Percentiles rank a stretch among this genome's conserved stretches.
Conservation (phyloP, 2,113 vertebrate species). For the Tragulus kanchil region DNA sequence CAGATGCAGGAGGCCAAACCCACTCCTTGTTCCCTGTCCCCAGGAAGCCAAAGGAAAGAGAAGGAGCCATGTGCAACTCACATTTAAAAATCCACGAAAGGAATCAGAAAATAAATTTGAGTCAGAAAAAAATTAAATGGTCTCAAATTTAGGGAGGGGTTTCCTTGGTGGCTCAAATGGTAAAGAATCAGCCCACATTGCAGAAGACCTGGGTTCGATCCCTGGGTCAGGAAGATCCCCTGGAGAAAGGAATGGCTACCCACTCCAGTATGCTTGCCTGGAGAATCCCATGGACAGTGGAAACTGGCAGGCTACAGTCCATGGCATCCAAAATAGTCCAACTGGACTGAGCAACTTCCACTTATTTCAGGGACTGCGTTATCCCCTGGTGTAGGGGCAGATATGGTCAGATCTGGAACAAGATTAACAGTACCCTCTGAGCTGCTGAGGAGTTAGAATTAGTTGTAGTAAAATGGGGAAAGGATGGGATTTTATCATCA, state of each 20-base stretch:
- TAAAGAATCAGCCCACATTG: too few species aligned
- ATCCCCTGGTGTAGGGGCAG: neutral
- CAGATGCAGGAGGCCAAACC: neutral
- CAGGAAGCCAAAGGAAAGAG: neutral
- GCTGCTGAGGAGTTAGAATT: neutral
- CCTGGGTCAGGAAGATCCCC: too few species aligned
- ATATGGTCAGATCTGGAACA: neutral
- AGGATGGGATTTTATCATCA: neutral
- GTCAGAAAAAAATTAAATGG: neutral
- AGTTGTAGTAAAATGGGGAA: neutral
- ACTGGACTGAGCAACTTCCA: too few species aligned
- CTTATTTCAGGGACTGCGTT: too few species aligned
- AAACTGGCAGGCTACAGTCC: too few species aligned
- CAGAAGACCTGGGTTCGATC: too few species aligned
- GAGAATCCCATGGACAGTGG: too few species aligned
- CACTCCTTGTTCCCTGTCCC: neutral
- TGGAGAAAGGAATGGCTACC: too few species aligned
- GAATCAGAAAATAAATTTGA: constrained; percentile 1
- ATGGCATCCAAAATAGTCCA: too few species aligned
- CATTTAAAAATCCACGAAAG: constrained; percentile 25
- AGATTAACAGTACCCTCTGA: neutral
- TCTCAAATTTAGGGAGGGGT: neutral
- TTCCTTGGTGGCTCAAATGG: too few species aligned
- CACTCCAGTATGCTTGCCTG: too few species aligned
- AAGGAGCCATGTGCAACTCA: neutral